Evolutionary conservation across 2,888 invertebrate genomes (phyloP).

Genomic region (Nycteola revayana): DNA sequence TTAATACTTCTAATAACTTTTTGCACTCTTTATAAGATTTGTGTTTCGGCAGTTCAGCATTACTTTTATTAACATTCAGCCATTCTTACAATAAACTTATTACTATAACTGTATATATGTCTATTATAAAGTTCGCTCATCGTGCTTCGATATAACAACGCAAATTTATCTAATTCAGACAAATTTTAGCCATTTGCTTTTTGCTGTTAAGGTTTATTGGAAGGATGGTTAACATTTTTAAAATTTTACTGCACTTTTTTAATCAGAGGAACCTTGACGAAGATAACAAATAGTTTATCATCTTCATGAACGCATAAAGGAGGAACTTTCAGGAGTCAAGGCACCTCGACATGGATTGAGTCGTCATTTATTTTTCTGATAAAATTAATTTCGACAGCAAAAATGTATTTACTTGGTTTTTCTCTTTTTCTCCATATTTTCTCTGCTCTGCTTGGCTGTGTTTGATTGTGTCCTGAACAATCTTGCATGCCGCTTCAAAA

Average conservation of each 20-base stretch:
- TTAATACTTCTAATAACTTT: constrained; percentile 23
- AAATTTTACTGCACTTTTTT: constrained; percentile 78
- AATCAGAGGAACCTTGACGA: constrained; percentile 70
- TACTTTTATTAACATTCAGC: constrained; percentile 51
- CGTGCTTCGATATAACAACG: too few relatives aligned
- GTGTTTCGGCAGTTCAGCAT: constrained; percentile 77
- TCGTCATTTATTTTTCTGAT: constrained; percentile 78
- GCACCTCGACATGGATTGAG: constrained; percentile 72
- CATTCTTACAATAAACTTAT: constrained; percentile 55
- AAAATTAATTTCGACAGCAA: constrained; percentile 78
- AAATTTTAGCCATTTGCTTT: too few relatives aligned
- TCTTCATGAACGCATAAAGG: constrained; percentile 19
- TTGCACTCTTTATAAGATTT: constrained; percentile 41
- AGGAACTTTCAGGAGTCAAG: constrained; percentile 56
- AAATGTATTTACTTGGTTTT: constrained; percentile 88
- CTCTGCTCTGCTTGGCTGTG: constrained; percentile 93
- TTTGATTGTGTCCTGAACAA: constrained; percentile 91
- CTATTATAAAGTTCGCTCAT: too few relatives aligned
- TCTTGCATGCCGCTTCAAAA: constrained; percentile 89
- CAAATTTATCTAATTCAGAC: too few relatives aligned
- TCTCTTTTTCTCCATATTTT: constrained; percentile 89
- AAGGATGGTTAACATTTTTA: constrained; percentile 62
- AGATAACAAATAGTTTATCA: constrained; percentile 24
- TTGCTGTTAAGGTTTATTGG: constrained; percentile 52
- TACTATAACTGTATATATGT: too few relatives aligned